Base-by-base conservation (phyloP, 2,113 vertebrate species). In the Embiotoca jacksoni region DNA sequence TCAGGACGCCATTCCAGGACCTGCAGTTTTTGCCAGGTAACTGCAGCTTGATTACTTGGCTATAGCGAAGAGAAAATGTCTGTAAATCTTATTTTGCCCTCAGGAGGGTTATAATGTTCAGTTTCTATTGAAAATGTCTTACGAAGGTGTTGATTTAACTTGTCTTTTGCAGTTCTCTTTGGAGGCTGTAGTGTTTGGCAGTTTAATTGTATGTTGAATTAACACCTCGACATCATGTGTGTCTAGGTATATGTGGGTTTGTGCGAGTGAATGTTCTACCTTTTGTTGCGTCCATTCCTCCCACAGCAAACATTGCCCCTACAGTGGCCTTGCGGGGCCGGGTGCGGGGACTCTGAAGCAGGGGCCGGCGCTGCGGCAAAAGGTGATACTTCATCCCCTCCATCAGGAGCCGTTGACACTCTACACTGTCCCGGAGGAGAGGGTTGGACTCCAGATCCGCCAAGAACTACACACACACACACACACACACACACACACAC, bases 361-460 rank as follows among this genome's bases (percentile, higher is more conserved):
- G 95, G 37, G 97, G 96, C 55, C 96, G 93, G 65, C 96, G 95
- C 88, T 99, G 97, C 49, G 98, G 98, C 88, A 99, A 89, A 84
- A 99, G 94, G 89, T 99, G 98, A 93, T 99, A 99, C 91, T 99
- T 99, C 98, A 99, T 99, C 66, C 96, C 98, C 92, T 99, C 98
- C 97, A 99, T 98, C 80, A 99, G 95, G 69, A 99, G 95, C 72
- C 97, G 96, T 87, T 99, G 98, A 93, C 98, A 99, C 84, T 99
- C 97, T 78, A 99, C 96, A 60, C 97, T 98, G 93, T 99, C 96
- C 58, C 96, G 93, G 53, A 99, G 97, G 70, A 98, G 94, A 54
- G 92, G 80, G 74, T 97, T 98, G 73, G 96, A 96, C 94, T 99
- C 98, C 94, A 99, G 94, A 87, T 99, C 98, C 84, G 96, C 98